phyloP scores from a whole-genome alignment of 2,797 vertebrate species.

The Spinus pinus region DNA sequence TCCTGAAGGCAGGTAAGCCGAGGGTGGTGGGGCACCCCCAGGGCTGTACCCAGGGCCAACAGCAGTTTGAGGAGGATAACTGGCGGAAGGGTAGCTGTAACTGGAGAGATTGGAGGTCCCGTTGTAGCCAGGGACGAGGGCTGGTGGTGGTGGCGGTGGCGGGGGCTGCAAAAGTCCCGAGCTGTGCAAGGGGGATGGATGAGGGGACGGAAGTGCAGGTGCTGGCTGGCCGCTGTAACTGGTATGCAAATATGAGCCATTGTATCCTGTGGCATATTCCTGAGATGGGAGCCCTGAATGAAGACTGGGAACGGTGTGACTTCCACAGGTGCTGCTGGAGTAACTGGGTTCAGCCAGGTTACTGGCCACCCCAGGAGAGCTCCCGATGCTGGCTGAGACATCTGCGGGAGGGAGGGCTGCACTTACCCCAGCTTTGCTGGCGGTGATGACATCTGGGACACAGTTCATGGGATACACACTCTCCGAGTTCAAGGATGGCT shows the following conservation, averaged over 20 bases:
- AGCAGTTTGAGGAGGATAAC: slow-evolving; percentile 92
- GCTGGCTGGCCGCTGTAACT: slow-evolving; percentile 92
- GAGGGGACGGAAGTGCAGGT: slow-evolving; percentile 92
- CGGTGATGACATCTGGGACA: slow-evolving; percentile 91
- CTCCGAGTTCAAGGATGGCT: slow-evolving; percentile 84
- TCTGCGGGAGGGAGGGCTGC: slow-evolving; percentile 91
- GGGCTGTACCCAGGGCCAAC: slow-evolving; percentile 94
- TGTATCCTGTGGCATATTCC: slow-evolving; percentile 96
- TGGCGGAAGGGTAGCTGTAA: slow-evolving; percentile 93
- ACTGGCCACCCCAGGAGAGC: slow-evolving; percentile 92
- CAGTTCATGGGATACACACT: slow-evolving; percentile 98
- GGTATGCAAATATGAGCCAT: slow-evolving; percentile 95
- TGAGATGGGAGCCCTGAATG: slow-evolving; percentile 96
- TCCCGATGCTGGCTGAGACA: slow-evolving; percentile 91
- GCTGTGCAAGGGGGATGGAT: slow-evolving; percentile 95
- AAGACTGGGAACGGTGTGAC: slow-evolving; percentile 90
- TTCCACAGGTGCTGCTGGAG: slow-evolving; percentile 95
- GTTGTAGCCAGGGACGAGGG: slow-evolving; percentile 93
- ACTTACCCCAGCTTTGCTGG: slow-evolving; percentile 94
- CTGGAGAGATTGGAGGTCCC: slow-evolving; percentile 92
- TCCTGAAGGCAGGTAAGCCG: slow-evolving; percentile 94
- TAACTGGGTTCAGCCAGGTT: slow-evolving; percentile 95
- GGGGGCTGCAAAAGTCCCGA: slow-evolving; percentile 91
- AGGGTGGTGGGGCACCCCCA: slow-evolving; percentile 91
- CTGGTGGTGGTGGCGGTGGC: slow-evolving; percentile 85